Evolutionary conservation across 2,888 invertebrate genomes (phyloP).

Genomic region (Tenthredo notha): DNA sequence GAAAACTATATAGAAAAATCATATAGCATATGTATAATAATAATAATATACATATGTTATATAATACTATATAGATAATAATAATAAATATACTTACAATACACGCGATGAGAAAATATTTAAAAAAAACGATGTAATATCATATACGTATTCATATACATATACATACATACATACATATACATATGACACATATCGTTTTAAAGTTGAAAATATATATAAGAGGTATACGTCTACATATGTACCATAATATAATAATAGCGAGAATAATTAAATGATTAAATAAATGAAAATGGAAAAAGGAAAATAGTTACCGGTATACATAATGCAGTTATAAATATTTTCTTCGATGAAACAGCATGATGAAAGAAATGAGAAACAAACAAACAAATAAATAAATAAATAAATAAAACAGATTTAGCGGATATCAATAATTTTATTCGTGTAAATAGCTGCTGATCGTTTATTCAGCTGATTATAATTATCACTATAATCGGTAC

Average conservation of each 20-base stretch:
- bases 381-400: background rate
- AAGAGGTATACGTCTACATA: background rate
- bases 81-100: background rate
- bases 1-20: no score
- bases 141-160: background rate
- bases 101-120: background rate
- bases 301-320: background rate
- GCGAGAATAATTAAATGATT: background rate
- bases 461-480: no score
- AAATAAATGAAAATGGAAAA: background rate
- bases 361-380: background rate
- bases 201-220: background rate
- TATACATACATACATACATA: background rate
- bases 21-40: background rate
- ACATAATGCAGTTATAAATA: background rate
- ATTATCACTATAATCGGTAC: no score
- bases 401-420: background rate
- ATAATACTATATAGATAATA: background rate
- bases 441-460: background rate
- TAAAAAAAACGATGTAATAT: background rate
- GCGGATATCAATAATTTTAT: background rate
- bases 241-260: background rate
- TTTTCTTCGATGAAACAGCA: background rate
- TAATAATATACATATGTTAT: background rate
- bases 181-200: slow-evolving; percentile 13